Conservation (phyloP, 2,888 invertebrate species). For the Macrostomum cliftonense region DNA sequence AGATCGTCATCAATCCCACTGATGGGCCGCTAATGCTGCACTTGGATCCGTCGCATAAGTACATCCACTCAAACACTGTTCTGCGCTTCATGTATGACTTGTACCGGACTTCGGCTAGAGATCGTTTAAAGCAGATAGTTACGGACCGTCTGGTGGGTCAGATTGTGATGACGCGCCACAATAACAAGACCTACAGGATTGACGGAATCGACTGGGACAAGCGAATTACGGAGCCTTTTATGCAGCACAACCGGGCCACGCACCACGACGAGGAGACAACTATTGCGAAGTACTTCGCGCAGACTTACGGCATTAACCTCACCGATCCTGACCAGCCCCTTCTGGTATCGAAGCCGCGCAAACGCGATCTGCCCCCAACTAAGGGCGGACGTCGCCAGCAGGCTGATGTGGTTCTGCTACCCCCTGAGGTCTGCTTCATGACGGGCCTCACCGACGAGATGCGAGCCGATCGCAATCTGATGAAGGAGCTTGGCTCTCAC, state of each 20-base stretch:
- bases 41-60: slow-evolving; percentile 63
- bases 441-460: slow-evolving; percentile 45
- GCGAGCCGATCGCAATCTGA: slow-evolving; percentile 45
- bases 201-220: slow-evolving; percentile 63
- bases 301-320: slow-evolving; percentile 50
- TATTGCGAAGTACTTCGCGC: slow-evolving; percentile 11
- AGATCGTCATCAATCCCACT: slow-evolving; percentile 62
- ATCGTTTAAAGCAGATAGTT: not conserved
- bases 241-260: slow-evolving; percentile 14
- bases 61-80: slow-evolving; percentile 60
- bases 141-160: slow-evolving; percentile 42
- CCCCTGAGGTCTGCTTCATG: slow-evolving; percentile 65
- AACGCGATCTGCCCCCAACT: slow-evolving; percentile 46
- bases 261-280: no score
- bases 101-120: no score
- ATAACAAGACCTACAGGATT: slow-evolving; percentile 66
- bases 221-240: slow-evolving; percentile 53
- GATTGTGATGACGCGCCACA: slow-evolving; percentile 67
- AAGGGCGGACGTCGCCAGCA: slow-evolving; percentile 8
- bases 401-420: slow-evolving; percentile 52
- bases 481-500: slow-evolving; percentile 51
- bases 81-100: slow-evolving; percentile 38
- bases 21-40: slow-evolving; percentile 73
- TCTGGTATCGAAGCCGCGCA: slow-evolving; percentile 48
- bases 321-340: slow-evolving; percentile 53